These are phyloP conservation scores for Stegastes partitus DNA, from an alignment of 2,113 vertebrate species.

Conservation along the genomic window DNA sequence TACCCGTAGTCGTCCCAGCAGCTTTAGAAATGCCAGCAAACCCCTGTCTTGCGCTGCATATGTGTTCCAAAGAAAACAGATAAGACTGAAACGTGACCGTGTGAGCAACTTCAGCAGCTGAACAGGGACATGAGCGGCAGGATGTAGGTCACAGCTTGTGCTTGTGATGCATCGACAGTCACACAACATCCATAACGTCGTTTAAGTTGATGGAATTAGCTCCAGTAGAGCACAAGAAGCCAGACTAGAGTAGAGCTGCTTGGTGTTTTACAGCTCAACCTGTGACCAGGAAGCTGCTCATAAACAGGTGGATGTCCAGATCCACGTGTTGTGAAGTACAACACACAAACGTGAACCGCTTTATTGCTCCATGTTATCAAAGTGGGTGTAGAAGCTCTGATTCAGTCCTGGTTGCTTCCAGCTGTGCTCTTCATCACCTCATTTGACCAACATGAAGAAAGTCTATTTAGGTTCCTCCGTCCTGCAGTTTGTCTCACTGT, in stretches of 20 bases:
- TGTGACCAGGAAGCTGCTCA: neutral
- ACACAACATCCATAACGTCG: neutral
- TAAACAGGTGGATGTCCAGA: neutral
- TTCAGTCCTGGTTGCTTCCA: neutral
- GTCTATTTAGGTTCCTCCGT: neutral
- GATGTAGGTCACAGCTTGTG: conserved; percentile 31
- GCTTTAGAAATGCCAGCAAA: conserved; percentile 49
- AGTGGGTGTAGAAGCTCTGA: neutral
- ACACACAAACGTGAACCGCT: neutral
- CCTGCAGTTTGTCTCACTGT: conserved; percentile 11
- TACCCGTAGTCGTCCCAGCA: conserved; percentile 58
- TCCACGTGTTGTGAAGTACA: neutral
- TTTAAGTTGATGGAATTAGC: neutral
- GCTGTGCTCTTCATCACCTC: neutral
- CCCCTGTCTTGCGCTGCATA: conserved; percentile 33
- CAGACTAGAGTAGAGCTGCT: neutral
- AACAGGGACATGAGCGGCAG: neutral
- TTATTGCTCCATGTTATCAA: neutral
- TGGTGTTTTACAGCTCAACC: neutral
- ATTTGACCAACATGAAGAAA: neutral
- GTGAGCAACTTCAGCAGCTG: neutral
- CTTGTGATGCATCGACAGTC: conserved; percentile 3
- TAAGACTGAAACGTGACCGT: conserved; percentile 12
- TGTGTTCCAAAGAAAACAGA: conserved; percentile 12
- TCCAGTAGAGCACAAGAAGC: neutral